Base-by-base conservation (phyloP, 2,888 invertebrate genomes). In the Scaptomyza tumidula region DNA sequence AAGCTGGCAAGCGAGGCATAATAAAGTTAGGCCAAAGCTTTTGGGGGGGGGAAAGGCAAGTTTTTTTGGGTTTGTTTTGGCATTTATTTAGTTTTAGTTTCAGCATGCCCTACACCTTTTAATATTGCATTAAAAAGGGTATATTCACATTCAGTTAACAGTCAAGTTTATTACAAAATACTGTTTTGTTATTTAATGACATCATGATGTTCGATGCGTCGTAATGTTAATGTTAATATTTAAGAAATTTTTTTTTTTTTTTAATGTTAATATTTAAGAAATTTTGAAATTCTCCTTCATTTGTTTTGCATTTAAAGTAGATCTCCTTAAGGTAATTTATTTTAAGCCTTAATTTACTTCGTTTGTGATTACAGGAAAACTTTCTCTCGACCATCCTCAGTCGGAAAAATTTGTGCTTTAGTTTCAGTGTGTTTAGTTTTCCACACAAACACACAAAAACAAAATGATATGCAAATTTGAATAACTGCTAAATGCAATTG, bases 1-100 rank as follows among this genome's bases (percentile, higher is more conserved):
- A 54, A 59, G 49, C 52, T 68, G 41, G 60, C 55, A 66, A 49
- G 53, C 49, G 46, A 57, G 58, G 61, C 81, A 84, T 86, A 86
- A 89, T 83, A 89, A 85, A 89, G 83, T 83, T 83, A 80, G 74
- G 46, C 61, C 3, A 60, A 63, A 14, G 43, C 75, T 54, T 39
- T 39, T 39, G 9, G 39, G 37, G 41, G 60, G 31, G 55, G n/a
- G n/a, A 52, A 55, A 53, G 63, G 50, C 61, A 82, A 78, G 71
- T 37, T 83, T 88, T 79, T 88, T 59, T 57, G 62, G 80, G 73
- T 71, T 84, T 84, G 89, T 84, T 89, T 84, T 83, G 83, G 83
- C 83, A 89, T 84, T 84, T 89, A 84, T 84, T 84, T 89, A 84
- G 83, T 84, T 84, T 84, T 78, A 89, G 89, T 87, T 88, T 69